These are phyloP conservation scores for Macroramphosus scolopax DNA, from an alignment of 2,797 vertebrate genomes.

Conservation along the genomic window DNA sequence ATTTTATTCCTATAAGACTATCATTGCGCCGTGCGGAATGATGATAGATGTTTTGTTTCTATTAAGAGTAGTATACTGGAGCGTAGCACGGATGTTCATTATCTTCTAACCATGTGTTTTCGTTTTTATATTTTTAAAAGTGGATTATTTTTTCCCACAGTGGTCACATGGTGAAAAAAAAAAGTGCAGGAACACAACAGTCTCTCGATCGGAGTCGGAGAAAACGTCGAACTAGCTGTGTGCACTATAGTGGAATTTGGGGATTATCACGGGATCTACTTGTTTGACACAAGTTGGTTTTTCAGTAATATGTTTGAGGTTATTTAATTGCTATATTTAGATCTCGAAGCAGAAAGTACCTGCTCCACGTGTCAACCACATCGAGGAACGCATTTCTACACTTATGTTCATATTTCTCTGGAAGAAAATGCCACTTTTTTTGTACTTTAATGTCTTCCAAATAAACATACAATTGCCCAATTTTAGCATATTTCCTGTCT, in stretches of 20 bases:
- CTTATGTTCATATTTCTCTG: slow-evolving; percentile 87
- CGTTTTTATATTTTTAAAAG: slow-evolving; percentile 80
- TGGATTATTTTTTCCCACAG: slow-evolving; percentile 83
- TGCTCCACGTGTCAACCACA: slow-evolving; percentile 44
- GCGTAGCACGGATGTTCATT: slow-evolving; percentile 89
- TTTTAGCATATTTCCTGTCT: slow-evolving; percentile 12
- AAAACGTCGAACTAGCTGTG: slow-evolving; percentile 72
- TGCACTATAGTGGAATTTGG: slow-evolving; percentile 74
- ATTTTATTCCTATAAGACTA: slow-evolving; percentile 90
- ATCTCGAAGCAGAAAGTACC: slow-evolving; percentile 55
- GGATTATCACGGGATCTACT: slow-evolving; percentile 79
- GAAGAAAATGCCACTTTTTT: slow-evolving; percentile 87
- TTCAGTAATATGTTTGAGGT: slow-evolving; percentile 58
- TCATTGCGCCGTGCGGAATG: slow-evolving; percentile 99
- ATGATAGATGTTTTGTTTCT: slow-evolving; percentile 84
- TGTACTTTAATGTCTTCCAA: slow-evolving; percentile 86
- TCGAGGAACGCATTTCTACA: slow-evolving; percentile 74
- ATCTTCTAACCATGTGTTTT: slow-evolving; percentile 84
- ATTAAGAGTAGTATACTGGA: slow-evolving; percentile 88
- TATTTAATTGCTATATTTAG: slow-evolving; percentile 74
- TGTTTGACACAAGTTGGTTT: slow-evolving; percentile 87
- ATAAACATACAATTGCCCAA: slow-evolving; percentile 68
- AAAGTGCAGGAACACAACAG: slow-evolving; percentile 90
- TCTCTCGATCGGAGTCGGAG: slow-evolving; percentile 73
- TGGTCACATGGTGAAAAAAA: slow-evolving; percentile 77